Evolutionary conservation across 1,140 invertebrate genomes (phyloP), one percentile per base, ranked within the genome.

Genomic region (Drosophila rhopaloa): DNA sequence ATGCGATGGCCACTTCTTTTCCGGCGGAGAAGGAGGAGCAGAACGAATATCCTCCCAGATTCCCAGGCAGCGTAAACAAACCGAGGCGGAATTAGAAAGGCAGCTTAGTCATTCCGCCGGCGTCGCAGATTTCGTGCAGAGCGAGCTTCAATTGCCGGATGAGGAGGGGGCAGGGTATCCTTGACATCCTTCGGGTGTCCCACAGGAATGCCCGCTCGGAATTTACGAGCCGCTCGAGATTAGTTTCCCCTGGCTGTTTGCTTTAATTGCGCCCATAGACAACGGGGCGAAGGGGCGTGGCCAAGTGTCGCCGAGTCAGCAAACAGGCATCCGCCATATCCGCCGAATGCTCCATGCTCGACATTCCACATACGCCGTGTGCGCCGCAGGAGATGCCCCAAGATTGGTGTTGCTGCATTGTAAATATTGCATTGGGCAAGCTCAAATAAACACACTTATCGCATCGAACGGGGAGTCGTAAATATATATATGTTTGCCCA

Each of bases 371-470:
- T 82, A 79, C 80, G 72, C 55, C 65, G 54, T 38, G 65, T 71
- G 40, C 38, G 58, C 35, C 51, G 16, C 58, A 61, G 46, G 61
- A 68, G 62, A 51, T 66, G 74, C 79, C 73, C 54, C 38, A 43
- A 72, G 54, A 86, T 88, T 76, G 79, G 79, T 76, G 83, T 76
- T 60, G 79, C 54, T 88, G 58, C 55, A 79, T 65, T 79, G 79
- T 83, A 82, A 86, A 88, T 76, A 76, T 62, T 88, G 79, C 83
- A 79, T 57, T 50, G 68, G 72, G 65, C 76, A 72, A 62, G 61
- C 72, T 44, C 72, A 88, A 86, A 86, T 86, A 86, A 86, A 86
- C 86, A 88, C 79, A 82, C 76, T 86, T 86, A 86, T 86, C 82
- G 83, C 54, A 58, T 46, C 72, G 61, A 47, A 72, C 35, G 53